Conservation (phyloP, 2,888 invertebrate genomes). For the Trichogramma dendrolimi region DNA sequence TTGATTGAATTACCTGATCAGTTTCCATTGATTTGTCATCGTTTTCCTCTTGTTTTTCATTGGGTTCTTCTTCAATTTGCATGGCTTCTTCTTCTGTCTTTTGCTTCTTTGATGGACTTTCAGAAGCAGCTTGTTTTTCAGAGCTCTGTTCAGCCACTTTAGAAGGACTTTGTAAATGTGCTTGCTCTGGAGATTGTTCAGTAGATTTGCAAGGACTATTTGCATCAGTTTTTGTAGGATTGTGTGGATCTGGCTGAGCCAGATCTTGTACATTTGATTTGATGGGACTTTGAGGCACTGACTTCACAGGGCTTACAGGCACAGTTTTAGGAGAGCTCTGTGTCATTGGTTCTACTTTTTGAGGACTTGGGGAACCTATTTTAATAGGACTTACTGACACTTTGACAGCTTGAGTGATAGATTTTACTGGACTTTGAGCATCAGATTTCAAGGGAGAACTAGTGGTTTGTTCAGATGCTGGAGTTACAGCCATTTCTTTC, state of each 20-base stretch:
- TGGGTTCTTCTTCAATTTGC: slow-evolving; percentile 16
- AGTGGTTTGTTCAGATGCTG: slow-evolving; percentile 16
- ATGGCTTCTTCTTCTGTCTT: slow-evolving; percentile 18
- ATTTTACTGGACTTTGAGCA: neutral
- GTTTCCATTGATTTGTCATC: slow-evolving; percentile 7
- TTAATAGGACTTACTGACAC: slow-evolving; percentile 10
- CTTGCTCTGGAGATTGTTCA: neutral
- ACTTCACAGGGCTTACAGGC: slow-evolving; percentile 11
- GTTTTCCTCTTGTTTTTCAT: slow-evolving; percentile 15
- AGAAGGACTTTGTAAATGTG: neutral
- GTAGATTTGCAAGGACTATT: slow-evolving; percentile 11
- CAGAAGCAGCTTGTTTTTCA: slow-evolving; percentile 36
- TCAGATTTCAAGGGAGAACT: slow-evolving; percentile 17
- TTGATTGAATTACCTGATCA: slow-evolving; percentile 4
- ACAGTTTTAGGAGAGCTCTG: slow-evolving; percentile 12
- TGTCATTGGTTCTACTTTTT: neutral
- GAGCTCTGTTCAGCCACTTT: slow-evolving; percentile 46
- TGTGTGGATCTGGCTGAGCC: slow-evolving; percentile 3
- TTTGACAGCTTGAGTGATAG: neutral
- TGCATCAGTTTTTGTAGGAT: slow-evolving; percentile 3
- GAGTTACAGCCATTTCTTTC: slow-evolving; percentile 16
- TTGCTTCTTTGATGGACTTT: slow-evolving; percentile 22
- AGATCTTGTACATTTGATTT: slow-evolving; percentile 4
- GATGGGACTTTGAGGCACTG: slow-evolving; percentile 1
- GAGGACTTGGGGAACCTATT: slow-evolving; percentile 14